Evolutionary conservation across 2,888 invertebrate genomes (phyloP), one percentile per base, ranked within the genome.

Genomic region (Agrotis segetum): DNA sequence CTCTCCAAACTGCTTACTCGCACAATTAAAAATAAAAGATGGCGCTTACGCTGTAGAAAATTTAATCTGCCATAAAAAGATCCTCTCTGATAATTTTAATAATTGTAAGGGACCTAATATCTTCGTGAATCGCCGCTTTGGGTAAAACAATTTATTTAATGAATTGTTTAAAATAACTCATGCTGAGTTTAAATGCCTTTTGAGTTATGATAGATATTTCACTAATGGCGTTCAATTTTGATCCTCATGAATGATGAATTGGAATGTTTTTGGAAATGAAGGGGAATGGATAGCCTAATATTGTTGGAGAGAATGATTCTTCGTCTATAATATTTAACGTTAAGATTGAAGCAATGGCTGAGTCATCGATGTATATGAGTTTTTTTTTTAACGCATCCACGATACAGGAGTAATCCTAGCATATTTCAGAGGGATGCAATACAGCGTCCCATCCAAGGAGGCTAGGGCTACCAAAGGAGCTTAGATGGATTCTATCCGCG

Each of bases 101-200:
- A 86, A 85, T 85, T 85, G 77, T 73, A 74, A 79, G 81, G 74
- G 77, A 78, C 79, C 76, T 77, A 85, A 77, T 85, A 82, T 81
- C 75, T 77, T 64, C 64, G 63, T 47, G 73, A 83, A 86, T 80
- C 74, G 77, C 71, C 70, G 64, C 60, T 78, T 76, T 19, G 81
- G 64, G 72, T 69, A 71, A 44, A 61, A 72, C 85, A 81, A 82
- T 85, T 85, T 77, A 63, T 70, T 72, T 67, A 79, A 86, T 74
- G 52, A 85, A 86, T 86, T 73, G 82, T 63, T 68, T 72, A 24
- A 60, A 80, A 86, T 86, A 73, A 77, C 64, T 79, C 64, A 64
- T 53, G 53, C 14, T 67, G 61, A 17, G 24, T 4, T 44, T 13
- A 29, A 59, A 63, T 58, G 16, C 17, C 9, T 34, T 58, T 59